These are phyloP conservation scores for Pecten maximus DNA, from an alignment of 2,888 invertebrate genomes.

Conservation along the genomic window DNA sequence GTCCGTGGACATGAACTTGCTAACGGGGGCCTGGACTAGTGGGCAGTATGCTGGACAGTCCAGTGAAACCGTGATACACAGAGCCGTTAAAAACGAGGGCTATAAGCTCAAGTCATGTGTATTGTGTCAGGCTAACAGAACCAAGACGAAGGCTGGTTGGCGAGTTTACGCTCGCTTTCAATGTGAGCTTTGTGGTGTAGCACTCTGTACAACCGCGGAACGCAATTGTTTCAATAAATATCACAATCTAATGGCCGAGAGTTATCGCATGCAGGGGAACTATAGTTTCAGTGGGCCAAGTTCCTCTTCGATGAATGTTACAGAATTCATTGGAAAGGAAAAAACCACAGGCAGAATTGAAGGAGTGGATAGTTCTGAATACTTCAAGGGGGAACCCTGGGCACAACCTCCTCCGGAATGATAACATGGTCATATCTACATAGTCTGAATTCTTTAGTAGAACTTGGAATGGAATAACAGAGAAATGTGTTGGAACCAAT, in stretches of 20 bases:
- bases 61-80: conserved; percentile 7
- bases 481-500: no score
- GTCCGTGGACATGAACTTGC: not conserved
- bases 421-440: no score
- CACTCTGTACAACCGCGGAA: conserved; percentile 37
- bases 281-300: not conserved
- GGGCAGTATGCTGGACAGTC: not conserved
- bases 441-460: no score
- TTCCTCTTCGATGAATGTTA: not conserved
- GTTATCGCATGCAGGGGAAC: not conserved
- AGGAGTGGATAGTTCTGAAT: not conserved
- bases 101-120: conserved; percentile 43
- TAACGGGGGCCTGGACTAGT: not conserved
- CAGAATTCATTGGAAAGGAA: not conserved
- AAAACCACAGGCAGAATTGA: not conserved
- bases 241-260: conserved; percentile 35
- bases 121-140: conserved; percentile 40
- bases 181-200: conserved; percentile 42
- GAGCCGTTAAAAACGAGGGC: conserved; percentile 42
- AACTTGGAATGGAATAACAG: no score
- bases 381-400: not conserved
- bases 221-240: conserved; percentile 42
- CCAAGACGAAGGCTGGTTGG: conserved; percentile 45
- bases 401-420: not conserved
- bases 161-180: conserved; percentile 41